These are phyloP conservation scores for Enteromius trimaculatus DNA, from an alignment of 2,797 vertebrate species.

Conservation along the genomic window DNA sequence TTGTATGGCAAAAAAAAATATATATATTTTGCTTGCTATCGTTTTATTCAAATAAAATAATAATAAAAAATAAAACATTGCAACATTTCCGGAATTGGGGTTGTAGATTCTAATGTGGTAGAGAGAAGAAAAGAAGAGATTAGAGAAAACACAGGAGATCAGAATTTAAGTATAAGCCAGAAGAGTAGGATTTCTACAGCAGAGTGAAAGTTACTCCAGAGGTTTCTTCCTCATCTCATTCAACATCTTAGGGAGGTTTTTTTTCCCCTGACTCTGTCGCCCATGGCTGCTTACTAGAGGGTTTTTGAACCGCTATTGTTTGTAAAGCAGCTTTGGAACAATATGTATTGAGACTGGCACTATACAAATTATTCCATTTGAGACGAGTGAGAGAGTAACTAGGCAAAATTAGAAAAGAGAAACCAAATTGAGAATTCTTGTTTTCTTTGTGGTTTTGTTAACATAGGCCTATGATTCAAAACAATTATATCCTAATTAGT, in stretches of 20 bases:
- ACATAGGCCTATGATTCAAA: background rate
- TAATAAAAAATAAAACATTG: too few relatives aligned
- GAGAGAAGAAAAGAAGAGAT: background rate
- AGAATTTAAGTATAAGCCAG: background rate
- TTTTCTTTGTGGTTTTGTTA: background rate
- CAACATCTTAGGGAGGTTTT: background rate
- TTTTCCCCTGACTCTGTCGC: background rate
- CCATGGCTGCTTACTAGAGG: background rate
- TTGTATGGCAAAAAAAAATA: too few relatives aligned
- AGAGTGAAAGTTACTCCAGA: background rate
- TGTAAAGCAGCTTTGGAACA: background rate
- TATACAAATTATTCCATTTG: background rate
- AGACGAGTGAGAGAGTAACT: background rate
- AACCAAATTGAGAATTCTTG: background rate
- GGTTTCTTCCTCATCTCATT: conserved; percentile 12
- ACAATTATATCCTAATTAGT: background rate
- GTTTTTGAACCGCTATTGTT: background rate
- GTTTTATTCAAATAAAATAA: too few relatives aligned
- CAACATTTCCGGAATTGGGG: too few relatives aligned
- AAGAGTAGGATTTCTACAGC: background rate
- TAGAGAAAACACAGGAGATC: conserved; percentile 8
- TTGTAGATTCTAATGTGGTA: background rate
- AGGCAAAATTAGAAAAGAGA: background rate
- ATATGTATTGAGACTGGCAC: conserved; percentile 6
- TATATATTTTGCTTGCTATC: too few relatives aligned